A percentile compares a stretch with the other conserved stretches of the same genome.
Evolutionary conservation across 2,888 invertebrate species (phyloP).

Genomic region (Cephus nigrinus): DNA sequence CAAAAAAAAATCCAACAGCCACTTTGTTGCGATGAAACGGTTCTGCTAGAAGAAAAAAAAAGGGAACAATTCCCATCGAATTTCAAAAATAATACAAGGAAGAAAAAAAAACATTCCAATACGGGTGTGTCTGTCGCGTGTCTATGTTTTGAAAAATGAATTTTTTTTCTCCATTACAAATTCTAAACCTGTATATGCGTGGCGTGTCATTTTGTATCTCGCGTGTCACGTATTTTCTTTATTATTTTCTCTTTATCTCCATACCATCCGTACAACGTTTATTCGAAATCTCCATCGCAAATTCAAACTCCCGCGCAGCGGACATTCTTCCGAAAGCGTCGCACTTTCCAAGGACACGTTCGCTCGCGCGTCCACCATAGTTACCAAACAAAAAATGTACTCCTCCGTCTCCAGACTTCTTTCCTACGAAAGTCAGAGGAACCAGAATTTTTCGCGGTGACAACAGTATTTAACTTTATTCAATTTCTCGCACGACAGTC

Average conservation of each 20-base stretch:
- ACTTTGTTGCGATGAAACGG: too few species aligned
- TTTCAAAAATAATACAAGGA: background rate
- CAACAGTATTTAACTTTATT: slow-evolving; percentile 1
- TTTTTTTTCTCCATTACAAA: slow-evolving; percentile 22
- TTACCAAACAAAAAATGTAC: background rate
- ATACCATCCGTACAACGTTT: slow-evolving; percentile 11
- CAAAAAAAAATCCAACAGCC: too few species aligned
- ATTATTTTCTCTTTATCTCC: slow-evolving; percentile 24
- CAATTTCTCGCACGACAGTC: slow-evolving; percentile 12
- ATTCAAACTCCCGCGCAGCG: slow-evolving; percentile 27
- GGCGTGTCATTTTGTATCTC: slow-evolving; percentile 26
- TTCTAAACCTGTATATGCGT: slow-evolving; percentile 42
- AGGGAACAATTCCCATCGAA: slow-evolving; percentile 24
- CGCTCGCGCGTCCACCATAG: slow-evolving; percentile 7
- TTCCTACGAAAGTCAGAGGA: too few species aligned
- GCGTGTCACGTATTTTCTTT: slow-evolving; percentile 10
- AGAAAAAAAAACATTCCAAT: too few species aligned
- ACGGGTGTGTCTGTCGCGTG: too few species aligned
- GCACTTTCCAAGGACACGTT: background rate
- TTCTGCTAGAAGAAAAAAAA: slow-evolving; percentile 37
- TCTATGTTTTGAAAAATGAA: background rate
- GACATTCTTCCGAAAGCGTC: too few species aligned
- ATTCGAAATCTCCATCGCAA: too few species aligned
- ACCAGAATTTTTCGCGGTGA: too few species aligned
- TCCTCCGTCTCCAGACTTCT: too few species aligned